Evolutionary conservation across 2,888 invertebrate species (phyloP).

Genomic region (Phania funesta): DNA sequence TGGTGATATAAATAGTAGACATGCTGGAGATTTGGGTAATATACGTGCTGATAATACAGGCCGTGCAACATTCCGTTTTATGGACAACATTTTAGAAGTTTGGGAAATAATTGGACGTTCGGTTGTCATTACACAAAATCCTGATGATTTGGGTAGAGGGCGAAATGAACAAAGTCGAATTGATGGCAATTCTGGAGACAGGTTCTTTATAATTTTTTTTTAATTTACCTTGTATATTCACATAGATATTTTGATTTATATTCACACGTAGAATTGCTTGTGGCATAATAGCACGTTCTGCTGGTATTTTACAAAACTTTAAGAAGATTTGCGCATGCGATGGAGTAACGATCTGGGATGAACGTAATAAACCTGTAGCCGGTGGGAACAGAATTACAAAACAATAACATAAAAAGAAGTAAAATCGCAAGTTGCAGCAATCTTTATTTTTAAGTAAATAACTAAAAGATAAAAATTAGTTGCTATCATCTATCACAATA

Average conservation of each 20-base stretch:
- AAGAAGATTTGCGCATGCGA: conserved; percentile 95
- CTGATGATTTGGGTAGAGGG: conserved; percentile 84
- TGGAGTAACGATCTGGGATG: conserved; percentile 94
- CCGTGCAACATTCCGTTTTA: conserved; percentile 84
- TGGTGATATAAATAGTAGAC: conserved; percentile 80
- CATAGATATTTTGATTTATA: conserved; percentile 28
- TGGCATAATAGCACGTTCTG: conserved; percentile 93
- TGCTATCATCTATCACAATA: conserved; percentile 68
- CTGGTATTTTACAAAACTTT: conserved; percentile 91
- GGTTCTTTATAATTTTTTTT: conserved; percentile 78
- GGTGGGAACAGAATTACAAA: conserved; percentile 75
- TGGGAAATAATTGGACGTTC: conserved; percentile 89
- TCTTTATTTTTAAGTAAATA: conserved; percentile 3
- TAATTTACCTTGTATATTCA: background rate
- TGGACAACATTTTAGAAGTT: conserved; percentile 84
- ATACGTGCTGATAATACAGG: conserved; percentile 84
- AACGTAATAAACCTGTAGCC: conserved; percentile 83
- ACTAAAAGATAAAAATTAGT: conserved; percentile 35
- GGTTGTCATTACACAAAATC: conserved; percentile 85
- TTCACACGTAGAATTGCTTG: conserved; percentile 85
- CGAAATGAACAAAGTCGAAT: conserved; percentile 81
- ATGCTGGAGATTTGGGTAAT: conserved; percentile 86
- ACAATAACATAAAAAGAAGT: conserved; percentile 63
- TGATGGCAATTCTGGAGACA: conserved; percentile 84
- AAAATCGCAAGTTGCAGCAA: too few species aligned